phyloP scores from a whole-genome alignment of 2,888 invertebrate genomes.

The Andrena bicolor region DNA sequence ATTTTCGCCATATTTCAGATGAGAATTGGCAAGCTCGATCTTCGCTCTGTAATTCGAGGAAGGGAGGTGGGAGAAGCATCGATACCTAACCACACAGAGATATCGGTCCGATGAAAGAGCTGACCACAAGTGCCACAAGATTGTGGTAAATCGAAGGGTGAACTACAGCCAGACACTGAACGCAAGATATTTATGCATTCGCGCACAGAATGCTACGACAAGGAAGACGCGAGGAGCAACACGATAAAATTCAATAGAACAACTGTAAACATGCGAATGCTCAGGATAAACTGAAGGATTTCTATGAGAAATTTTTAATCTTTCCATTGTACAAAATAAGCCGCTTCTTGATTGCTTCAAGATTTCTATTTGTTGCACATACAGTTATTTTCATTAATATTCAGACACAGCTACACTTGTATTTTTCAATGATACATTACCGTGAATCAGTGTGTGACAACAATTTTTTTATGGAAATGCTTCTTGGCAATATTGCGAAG shows the following conservation, averaged over 20 bases:
- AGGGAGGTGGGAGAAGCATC: conserved; percentile 45
- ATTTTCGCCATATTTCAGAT: conserved; percentile 10
- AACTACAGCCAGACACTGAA: conserved; percentile 39
- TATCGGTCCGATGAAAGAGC: neutral
- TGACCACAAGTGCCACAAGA: conserved; percentile 26
- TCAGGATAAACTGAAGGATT: neutral
- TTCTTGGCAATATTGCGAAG: neutral
- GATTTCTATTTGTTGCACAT: too few relatives aligned
- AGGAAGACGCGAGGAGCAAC: neutral
- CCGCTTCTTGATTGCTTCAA: too few relatives aligned
- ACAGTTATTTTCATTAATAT: too few relatives aligned
- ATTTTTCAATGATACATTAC: too few relatives aligned
- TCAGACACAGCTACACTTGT: too few relatives aligned
- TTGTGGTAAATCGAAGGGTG: conserved; percentile 57
- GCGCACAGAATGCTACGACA: neutral
- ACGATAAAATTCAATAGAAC: neutral
- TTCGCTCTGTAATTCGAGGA: conserved; percentile 52
- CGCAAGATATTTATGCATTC: conserved; percentile 19
- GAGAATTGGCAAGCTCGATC: conserved; percentile 45
- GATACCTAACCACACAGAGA: conserved; percentile 53
- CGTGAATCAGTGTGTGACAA: neutral
- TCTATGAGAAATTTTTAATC: too few relatives aligned
- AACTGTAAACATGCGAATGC: neutral
- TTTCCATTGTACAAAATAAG: too few relatives aligned
- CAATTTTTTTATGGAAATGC: neutral